Evolutionary conservation across 2,888 invertebrate genomes (phyloP), one percentile per base, ranked within the genome.

Genomic region (Diplolepis rosae): DNA sequence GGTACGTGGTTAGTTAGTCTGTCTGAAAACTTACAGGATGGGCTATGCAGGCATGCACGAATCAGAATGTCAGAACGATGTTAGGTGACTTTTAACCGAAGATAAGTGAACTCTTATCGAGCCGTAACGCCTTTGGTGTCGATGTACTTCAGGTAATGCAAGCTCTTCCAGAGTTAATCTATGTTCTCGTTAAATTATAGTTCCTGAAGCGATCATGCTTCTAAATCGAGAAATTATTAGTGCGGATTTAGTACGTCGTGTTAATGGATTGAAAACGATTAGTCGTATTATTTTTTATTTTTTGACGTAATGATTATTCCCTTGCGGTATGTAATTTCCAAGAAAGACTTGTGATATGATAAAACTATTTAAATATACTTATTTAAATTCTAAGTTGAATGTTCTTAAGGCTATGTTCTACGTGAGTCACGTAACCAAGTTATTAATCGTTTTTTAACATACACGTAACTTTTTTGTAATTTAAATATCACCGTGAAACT

Each of bases 101-200:
- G 61, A 61, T 61, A 61, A 61, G 61, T 61, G 61, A 61, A 61
- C 35, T 35, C 39, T 39, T 61, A 61, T 61, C 61, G 39, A 61
- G 61, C n/a, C n/a, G 39, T 61, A 61, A 61, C 61, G 61, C 61
- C 61, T 39, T 61, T 61, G 32, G 61, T 61, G 61, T 24, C n/a
- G 61, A 35, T 61, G 28, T 52, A 24, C 56, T 39, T n/a, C 32
- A 61, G 61, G 39, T 61, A 61, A 39, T 39, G 24, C 22, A 61
- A 50, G 3, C 39, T 61, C 24, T 61, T 61, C 56, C 24, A 6
- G 4, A 35, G 18, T 18, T 61, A 61, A 39, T 61, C 39, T 61
- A 11, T 32, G 9, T 22, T 39, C 61, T 61, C 24, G 61, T 61
- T 24, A 61, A 61, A 39, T 39, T 61, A 39, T 54, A 32, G 54